Evolutionary conservation across 2,888 invertebrate species (phyloP).

Genomic region (Caenorhabditis imperialis): DNA sequence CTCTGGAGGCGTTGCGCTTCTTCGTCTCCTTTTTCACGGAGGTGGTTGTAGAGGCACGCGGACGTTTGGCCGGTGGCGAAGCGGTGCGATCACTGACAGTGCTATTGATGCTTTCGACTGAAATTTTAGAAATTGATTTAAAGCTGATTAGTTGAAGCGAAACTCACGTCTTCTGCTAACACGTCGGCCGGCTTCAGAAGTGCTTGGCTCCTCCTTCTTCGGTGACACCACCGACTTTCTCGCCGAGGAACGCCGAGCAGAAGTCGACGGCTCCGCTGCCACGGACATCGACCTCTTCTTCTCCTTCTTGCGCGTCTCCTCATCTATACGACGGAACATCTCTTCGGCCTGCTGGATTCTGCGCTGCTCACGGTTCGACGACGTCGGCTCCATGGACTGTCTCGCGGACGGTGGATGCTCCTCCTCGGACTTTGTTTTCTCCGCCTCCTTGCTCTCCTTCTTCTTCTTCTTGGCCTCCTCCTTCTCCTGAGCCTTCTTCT

Average conservation of each 20-base stretch:
- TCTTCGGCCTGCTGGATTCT: conserved; percentile 17
- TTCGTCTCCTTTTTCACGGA: not conserved
- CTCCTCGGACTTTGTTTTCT: conserved; percentile 6
- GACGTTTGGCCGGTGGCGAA: not conserved
- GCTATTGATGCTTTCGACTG: not conserved
- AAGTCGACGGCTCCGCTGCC: conserved; percentile 3
- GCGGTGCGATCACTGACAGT: too few species aligned
- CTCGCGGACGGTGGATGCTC: not conserved
- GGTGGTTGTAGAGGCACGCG: not conserved
- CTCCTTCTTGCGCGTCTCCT: conserved; percentile 6
- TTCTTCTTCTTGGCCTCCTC: conserved; percentile 7
- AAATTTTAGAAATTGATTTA: not conserved
- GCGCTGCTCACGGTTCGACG: conserved; percentile 18
- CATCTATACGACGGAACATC: conserved; percentile 4
- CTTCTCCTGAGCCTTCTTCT: not conserved
- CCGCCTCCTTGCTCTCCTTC: conserved; percentile 11
- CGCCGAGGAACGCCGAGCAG: not conserved
- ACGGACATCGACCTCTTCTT: not conserved
- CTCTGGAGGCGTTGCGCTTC: not conserved
- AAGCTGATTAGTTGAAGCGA: not conserved
- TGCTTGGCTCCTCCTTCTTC: not conserved
- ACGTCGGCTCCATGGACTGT: conserved; percentile 1
- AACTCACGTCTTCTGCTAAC: conserved; percentile 3
- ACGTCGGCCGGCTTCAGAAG: not conserved
- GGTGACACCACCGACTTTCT: not conserved